Base-by-base conservation (phyloP, 2,888 invertebrate species). In the Sphaeridia pumilis region DNA sequence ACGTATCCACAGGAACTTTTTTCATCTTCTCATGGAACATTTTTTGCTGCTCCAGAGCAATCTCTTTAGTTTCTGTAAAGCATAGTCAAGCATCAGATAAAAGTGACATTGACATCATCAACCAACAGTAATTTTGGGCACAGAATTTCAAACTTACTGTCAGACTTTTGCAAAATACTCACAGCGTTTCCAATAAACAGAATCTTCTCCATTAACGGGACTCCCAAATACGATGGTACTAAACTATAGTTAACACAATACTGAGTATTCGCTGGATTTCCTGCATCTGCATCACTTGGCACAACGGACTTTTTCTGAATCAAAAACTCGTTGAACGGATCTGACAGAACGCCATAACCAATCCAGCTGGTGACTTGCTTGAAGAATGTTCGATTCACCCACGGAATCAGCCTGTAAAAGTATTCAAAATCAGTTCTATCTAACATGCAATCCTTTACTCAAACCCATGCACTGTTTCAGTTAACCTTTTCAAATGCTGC, bases 321-420 rank as follows among this genome's bases (percentile, higher is more conserved):
- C 27, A 65, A 65, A 57, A 63, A 65, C 49, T 65, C 65, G 2
- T 41, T 48, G n/a, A 58, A 53, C 2, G 61, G 59, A 52, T 63
- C 61, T 7, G 50, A 52, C 20, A 65, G 34, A 14, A 45, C 42
- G 2, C 65, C 65, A 48, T 57, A 63, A 3, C 59, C 59, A 34
- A 63, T 51, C 65, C 65, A 65, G 50, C 58, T 61, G 0, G 57
- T 63, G 12, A 65, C 59, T 52, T 65, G 65, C 35, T 61, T 58
- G 41, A 58, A 63, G 2, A 65, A 49, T 24, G 58, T 52, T 12
- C 54, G 45, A 48, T 65, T 63, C 2, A 61, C 54, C 58, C 61
- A 58, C 4, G 58, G 60, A 34, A 58, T 55, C 4, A 65, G 28
- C 27, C 61, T 63, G 41, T 5, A 38, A 38, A 38, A 38, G 45